These are phyloP conservation scores for Epizoanthus rinbou DNA, from an alignment of 92 coral and sea anemone species.

Conservation along the genomic window DNA sequence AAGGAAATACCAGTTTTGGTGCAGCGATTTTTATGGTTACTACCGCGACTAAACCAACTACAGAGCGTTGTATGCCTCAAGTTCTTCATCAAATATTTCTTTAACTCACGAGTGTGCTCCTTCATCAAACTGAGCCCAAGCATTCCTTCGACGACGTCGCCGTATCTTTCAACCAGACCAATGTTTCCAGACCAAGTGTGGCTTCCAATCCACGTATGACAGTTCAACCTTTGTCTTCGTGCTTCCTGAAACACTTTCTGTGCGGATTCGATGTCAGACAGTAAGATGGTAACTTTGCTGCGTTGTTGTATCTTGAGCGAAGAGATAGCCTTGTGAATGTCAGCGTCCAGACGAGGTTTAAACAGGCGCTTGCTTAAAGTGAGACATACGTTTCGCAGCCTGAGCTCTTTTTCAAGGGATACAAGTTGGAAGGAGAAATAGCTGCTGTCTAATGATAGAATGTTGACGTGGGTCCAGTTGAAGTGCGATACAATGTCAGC, in stretches of 20 bases:
- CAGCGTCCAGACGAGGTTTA: not conserved
- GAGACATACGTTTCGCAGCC: slow-evolving; percentile 62
- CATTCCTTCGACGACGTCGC: slow-evolving; percentile 70
- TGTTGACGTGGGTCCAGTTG: slow-evolving; percentile 78
- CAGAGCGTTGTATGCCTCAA: not conserved
- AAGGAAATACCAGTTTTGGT: not conserved
- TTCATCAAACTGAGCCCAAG: slow-evolving; percentile 55
- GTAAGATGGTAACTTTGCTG: slow-evolving; percentile 61
- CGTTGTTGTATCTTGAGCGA: slow-evolving; percentile 36
- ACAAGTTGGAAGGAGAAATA: slow-evolving; percentile 52
- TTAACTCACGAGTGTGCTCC: slow-evolving; percentile 40
- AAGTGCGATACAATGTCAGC: slow-evolving; percentile 56
- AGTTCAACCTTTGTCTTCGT: slow-evolving; percentile 61
- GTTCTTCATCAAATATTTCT: not conserved
- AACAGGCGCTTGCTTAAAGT: slow-evolving; percentile 48
- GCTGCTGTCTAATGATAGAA: slow-evolving; percentile 62
- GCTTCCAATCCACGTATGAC: slow-evolving; percentile 79
- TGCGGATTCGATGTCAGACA: slow-evolving; percentile 58
- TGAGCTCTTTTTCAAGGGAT: slow-evolving; percentile 62
- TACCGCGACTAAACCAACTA: slow-evolving; percentile 14
- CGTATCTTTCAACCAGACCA: slow-evolving; percentile 27
- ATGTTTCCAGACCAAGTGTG: slow-evolving; percentile 48
- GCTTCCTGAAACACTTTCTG: slow-evolving; percentile 65
- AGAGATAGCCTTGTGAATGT: slow-evolving; percentile 41
- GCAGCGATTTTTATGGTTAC: not conserved